Base-by-base conservation (phyloP, 2,113 vertebrate genomes). In the Alaudala cheleensis region DNA sequence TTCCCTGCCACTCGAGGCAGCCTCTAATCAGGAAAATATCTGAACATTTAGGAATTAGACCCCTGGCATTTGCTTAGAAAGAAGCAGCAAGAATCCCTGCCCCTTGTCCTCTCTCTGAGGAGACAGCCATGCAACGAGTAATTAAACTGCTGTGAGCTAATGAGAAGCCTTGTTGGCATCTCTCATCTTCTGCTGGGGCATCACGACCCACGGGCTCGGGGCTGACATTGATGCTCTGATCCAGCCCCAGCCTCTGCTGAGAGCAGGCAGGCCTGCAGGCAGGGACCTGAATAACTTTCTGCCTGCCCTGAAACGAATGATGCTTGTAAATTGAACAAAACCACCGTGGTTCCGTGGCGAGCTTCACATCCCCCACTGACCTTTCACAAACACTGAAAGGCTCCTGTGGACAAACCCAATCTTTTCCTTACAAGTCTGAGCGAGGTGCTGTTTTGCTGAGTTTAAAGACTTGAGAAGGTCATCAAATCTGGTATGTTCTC, bases 341-440 rank as follows among this genome's bases (percentile, higher is more conserved):
- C 12, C 12, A 1, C 31, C 1, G n/a, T 3, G 42, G 57, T 19
- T 34, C 61, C 5, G 0, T 1, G 4, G 34, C 0, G 1, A 71
- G 47, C 49, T 17, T 70, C 64, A 50, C 42, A 37, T 50, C 42
- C 71, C 71, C 49, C 71, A 33, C 64, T 56, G 88, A 77, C 81
- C 88, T 89, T 80, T 80, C 29, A 5, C 40, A 53, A 89, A 19
- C 14, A n/a, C 6, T 1, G 2, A 31, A 37, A 72, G 33, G 49
- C 40, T 80, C 76, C 39, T 29, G 42, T 12, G 3, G 24, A 61
- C 70, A 85, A 69, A 42, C 42, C 6, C 23, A 18, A 31, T 77
- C 53, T 84, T 91, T 69, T n/a, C 66, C 26, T 79, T 86, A 29
- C 47, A 53, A 71, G 61, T 13, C 42, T 44, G 56, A 86, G 80